Evolutionary conservation across 2,113 vertebrate species (phyloP).

Genomic region (Lamprologus callipterus): DNA sequence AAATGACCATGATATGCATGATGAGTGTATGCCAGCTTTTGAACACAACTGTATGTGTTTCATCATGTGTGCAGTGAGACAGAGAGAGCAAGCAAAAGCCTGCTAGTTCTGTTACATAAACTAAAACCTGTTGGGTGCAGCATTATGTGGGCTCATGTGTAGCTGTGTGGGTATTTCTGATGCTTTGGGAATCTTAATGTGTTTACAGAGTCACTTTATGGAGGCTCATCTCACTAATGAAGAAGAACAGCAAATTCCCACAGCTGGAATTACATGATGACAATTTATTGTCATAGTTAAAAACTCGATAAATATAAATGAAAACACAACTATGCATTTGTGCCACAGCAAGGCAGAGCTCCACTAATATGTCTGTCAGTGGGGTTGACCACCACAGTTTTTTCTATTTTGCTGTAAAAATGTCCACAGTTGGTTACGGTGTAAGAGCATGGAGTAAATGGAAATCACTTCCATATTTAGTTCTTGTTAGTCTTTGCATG

Average conservation of each 20-base stretch:
- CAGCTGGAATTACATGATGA: neutral
- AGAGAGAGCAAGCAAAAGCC: neutral
- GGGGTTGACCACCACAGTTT: neutral
- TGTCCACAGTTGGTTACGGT: neutral
- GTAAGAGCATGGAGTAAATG: neutral
- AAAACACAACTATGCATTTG: neutral
- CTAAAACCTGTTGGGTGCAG: neutral
- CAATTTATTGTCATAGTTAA: neutral
- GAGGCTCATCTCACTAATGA: neutral
- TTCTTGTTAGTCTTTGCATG: neutral
- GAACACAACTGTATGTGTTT: neutral
- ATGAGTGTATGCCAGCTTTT: fast-evolving
- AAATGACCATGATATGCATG: neutral
- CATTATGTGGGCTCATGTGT: fast-evolving
- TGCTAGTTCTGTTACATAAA: neutral
- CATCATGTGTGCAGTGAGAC: neutral
- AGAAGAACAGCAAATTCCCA: neutral
- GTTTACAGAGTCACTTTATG: neutral
- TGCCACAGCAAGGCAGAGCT: neutral
- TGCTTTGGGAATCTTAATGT: neutral
- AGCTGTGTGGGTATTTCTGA: neutral
- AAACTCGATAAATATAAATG: neutral
- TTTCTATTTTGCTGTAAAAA: neutral
- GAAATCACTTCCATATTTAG: neutral
- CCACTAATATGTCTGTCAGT: neutral